phyloP scores from a whole-genome alignment of 30 jellyfish, hydroid and myxozoan species.

The Aurelia sp. region DNA sequence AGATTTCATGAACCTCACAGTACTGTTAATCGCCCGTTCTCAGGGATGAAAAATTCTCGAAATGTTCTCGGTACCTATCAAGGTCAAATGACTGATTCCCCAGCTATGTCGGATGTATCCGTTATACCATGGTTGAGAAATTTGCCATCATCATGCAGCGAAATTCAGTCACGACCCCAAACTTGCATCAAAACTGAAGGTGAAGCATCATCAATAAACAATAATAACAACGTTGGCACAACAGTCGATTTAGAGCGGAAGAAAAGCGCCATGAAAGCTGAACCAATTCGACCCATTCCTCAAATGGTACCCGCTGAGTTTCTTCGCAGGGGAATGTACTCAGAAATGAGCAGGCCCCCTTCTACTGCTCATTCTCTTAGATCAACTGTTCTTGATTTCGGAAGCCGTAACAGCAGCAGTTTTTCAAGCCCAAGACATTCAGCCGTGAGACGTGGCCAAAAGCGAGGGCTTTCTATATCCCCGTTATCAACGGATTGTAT shows the following conservation, averaged over 20 bases:
- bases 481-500: slow-evolving; percentile 88
- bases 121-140: slow-evolving; percentile 70
- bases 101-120: slow-evolving; percentile 75
- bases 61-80: slow-evolving; percentile 15
- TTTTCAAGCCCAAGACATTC: slow-evolving; percentile 91
- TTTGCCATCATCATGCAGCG: slow-evolving; percentile 59
- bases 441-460: slow-evolving; percentile 86
- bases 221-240: slow-evolving; percentile 52
- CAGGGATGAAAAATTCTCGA: slow-evolving; percentile 8
- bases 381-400: slow-evolving; percentile 82
- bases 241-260: slow-evolving; percentile 62
- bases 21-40: slow-evolving; percentile 23
- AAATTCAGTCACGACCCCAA: slow-evolving; percentile 53
- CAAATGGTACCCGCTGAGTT: slow-evolving; percentile 90
- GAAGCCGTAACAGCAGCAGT: slow-evolving; percentile 85
- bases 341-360: slow-evolving; percentile 80
- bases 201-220: slow-evolving; percentile 47
- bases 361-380: slow-evolving; percentile 89
- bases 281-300: slow-evolving; percentile 87
- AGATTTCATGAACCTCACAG: slow-evolving; percentile 47
- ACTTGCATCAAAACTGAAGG: slow-evolving; percentile 56
- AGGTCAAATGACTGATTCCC: slow-evolving; percentile 51
- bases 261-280: slow-evolving; percentile 59
- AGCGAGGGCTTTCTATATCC: slow-evolving; percentile 85
- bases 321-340: slow-evolving; percentile 71